Percentiles rank a stretch among this genome's conserved stretches.
Conservation (phyloP, 1,140 invertebrate species). For the Lucilia sericata region DNA sequence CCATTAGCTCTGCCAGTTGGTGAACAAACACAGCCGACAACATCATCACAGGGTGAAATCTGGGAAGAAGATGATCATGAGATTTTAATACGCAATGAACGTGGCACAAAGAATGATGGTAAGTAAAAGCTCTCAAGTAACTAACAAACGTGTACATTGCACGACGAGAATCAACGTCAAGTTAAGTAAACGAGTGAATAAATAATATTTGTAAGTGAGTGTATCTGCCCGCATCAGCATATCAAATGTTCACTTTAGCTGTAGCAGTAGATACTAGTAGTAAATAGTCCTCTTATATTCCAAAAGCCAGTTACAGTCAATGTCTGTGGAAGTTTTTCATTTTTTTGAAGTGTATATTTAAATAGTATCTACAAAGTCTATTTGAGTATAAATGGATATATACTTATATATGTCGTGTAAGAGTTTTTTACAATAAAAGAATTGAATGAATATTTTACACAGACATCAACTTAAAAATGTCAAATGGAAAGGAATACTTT, state of each 20-base stretch:
- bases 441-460: background rate
- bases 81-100: conserved; percentile 79
- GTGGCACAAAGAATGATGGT: conserved; percentile 75
- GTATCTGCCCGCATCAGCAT: background rate
- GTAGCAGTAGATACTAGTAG: no score
- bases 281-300: background rate
- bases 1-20: conserved; percentile 63
- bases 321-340: background rate
- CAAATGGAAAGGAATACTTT: background rate
- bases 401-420: background rate
- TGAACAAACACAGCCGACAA: conserved; percentile 64
- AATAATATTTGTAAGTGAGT: background rate
- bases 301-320: background rate
- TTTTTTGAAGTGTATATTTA: background rate
- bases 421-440: background rate
- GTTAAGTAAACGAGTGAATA: background rate
- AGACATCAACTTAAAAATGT: conserved; percentile 11
- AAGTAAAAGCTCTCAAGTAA: conserved; percentile 45
- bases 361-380: background rate
- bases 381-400: background rate
- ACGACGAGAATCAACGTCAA: background rate
- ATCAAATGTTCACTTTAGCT: background rate
- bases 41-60: conserved; percentile 69
- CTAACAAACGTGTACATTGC: background rate
- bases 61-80: conserved; percentile 82